Percentiles rank a stretch among this genome's conserved stretches.
phyloP scores from a whole-genome alignment of 2,888 invertebrate species.

The Eupithecia dodoneata region DNA sequence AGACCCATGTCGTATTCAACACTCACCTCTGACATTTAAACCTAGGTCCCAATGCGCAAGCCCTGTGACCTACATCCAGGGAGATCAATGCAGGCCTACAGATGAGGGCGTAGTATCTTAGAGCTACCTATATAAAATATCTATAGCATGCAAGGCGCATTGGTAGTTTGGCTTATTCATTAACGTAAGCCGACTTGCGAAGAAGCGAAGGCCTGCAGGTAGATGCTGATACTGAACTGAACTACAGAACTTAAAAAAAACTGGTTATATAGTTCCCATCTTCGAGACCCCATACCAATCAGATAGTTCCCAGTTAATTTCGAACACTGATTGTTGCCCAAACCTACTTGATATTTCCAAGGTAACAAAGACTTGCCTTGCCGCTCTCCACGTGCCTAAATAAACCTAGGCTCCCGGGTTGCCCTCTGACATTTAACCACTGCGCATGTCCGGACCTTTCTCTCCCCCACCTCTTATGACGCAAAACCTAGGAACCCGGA shows the following conservation, averaged over 20 bases:
- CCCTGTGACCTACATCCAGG: slow-evolving; percentile 49
- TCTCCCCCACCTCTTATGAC: slow-evolving; percentile 60
- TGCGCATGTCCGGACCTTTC: slow-evolving; percentile 67
- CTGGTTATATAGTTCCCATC: background rate
- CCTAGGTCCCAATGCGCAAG: slow-evolving; percentile 40
- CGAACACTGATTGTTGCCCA: background rate
- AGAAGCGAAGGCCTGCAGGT: too few species aligned
- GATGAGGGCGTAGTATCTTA: background rate
- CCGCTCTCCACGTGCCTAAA: background rate
- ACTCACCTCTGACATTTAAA: slow-evolving; percentile 24
- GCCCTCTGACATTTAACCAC: slow-evolving; percentile 77
- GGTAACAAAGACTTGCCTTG: background rate
- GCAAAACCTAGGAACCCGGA: slow-evolving; percentile 62
- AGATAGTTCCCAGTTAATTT: background rate
- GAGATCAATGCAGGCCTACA: slow-evolving; percentile 62
- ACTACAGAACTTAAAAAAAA: too few species aligned
- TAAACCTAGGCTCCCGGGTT: slow-evolving; percentile 65
- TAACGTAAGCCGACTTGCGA: too few species aligned
- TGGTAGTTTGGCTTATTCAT: too few species aligned
- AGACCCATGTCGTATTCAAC: background rate
- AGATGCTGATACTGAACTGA: too few species aligned
- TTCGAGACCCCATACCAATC: background rate
- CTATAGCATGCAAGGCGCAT: too few species aligned
- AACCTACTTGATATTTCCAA: slow-evolving; percentile 1
- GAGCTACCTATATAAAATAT: background rate